Evolutionary conservation across 2,888 invertebrate species (phyloP).

Genomic region (Conistra vaccinii): DNA sequence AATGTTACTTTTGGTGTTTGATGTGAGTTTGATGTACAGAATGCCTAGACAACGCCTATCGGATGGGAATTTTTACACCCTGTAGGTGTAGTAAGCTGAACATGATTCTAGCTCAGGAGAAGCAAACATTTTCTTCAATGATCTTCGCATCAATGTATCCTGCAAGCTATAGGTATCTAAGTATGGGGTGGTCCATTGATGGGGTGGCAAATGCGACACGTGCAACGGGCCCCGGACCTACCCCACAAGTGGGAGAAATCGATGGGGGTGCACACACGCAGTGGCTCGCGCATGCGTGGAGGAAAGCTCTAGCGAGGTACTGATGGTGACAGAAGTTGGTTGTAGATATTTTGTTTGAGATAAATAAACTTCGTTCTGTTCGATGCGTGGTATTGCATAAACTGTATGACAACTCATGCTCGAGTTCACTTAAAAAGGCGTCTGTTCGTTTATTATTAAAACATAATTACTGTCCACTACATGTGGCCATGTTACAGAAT

Average conservation of each 20-base stretch:
- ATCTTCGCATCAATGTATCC: slow-evolving; percentile 33
- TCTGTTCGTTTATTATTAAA: background rate
- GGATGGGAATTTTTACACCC: background rate
- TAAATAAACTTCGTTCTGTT: background rate
- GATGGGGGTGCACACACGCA: slow-evolving; percentile 82
- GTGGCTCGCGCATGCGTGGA: slow-evolving; percentile 79
- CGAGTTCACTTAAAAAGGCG: background rate
- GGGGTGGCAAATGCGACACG: slow-evolving; percentile 69
- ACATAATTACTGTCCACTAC: background rate
- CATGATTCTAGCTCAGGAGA: background rate
- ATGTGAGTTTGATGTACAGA: too few species aligned
- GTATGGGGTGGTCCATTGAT: slow-evolving; percentile 71
- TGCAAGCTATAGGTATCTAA: slow-evolving; percentile 16
- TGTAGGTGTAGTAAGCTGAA: too few species aligned
- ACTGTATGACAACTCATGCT: background rate
- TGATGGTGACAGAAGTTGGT: slow-evolving; percentile 62
- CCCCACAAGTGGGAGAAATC: slow-evolving; percentile 85
- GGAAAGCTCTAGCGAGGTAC: slow-evolving; percentile 67
- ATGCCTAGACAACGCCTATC: background rate
- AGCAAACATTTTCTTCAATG: slow-evolving; percentile 27
- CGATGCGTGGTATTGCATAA: background rate
- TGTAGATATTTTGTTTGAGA: background rate
- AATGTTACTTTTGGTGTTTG: background rate
- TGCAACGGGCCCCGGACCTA: slow-evolving; percentile 82
- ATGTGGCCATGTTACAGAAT: background rate